A percentile compares a stretch with the other conserved stretches of the same genome.
Evolutionary conservation across 2,888 invertebrate species (phyloP).

Genomic region (Rhorus exstirpatorius): DNA sequence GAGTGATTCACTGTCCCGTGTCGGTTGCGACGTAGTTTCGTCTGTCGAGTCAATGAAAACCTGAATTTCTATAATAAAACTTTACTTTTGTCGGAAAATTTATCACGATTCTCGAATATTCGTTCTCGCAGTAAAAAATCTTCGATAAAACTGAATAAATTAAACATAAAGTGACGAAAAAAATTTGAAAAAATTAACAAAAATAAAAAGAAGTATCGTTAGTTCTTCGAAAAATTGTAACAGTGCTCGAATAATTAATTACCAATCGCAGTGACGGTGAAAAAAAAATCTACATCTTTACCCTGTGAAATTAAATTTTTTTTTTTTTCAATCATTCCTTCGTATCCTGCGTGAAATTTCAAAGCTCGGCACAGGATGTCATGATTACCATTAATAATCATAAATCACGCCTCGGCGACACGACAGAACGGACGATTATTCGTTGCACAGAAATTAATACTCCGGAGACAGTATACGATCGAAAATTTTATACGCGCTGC

Average conservation of each 20-base stretch:
- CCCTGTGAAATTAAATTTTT: neutral
- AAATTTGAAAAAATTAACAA: too few relatives aligned
- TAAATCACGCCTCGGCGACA: conserved; percentile 46
- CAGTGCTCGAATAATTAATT: too few relatives aligned
- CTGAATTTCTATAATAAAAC: too few relatives aligned
- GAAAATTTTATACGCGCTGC: neutral
- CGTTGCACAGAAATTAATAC: neutral
- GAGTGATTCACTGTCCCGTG: neutral
- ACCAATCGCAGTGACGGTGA: neutral
- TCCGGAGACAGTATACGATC: neutral
- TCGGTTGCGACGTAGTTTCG: neutral
- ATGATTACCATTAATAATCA: conserved; percentile 58
- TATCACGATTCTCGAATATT: too few relatives aligned
- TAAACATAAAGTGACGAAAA: too few relatives aligned
- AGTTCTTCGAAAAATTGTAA: too few relatives aligned
- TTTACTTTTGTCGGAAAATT: too few relatives aligned
- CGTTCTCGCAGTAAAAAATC: too few relatives aligned
- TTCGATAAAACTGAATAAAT: too few relatives aligned
- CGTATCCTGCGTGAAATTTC: conserved; percentile 8
- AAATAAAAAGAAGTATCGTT: too few relatives aligned
- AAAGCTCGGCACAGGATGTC: conserved; percentile 57
- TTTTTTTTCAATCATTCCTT: neutral
- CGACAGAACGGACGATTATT: conserved; percentile 16
- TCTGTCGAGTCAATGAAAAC: neutral
- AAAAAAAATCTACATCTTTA: conserved; percentile 8